A percentile compares a stretch with the other conserved stretches of the same genome.
phyloP scores from a whole-genome alignment of 1,140 invertebrate genomes.

The Scaptomyza graminum region DNA sequence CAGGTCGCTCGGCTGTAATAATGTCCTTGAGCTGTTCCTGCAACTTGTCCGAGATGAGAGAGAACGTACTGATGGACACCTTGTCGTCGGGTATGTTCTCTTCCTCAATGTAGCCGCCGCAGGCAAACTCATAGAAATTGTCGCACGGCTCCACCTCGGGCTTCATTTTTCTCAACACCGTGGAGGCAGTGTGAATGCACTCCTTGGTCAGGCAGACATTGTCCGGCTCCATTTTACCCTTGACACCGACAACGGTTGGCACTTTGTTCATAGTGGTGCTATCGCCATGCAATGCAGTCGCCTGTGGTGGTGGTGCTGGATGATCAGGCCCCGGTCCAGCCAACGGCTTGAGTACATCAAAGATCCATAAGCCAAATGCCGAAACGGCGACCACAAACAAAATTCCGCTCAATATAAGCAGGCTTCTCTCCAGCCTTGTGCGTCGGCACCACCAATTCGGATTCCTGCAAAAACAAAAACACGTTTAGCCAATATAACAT shows the following conservation, averaged over 20 bases:
- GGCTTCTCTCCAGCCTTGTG: constrained; percentile 90
- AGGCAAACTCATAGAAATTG: constrained; percentile 94
- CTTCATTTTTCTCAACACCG: constrained; percentile 90
- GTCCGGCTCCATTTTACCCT: constrained; percentile 41
- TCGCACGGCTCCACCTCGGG: constrained; percentile 92
- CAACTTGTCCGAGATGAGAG: constrained; percentile 90
- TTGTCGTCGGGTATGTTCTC: constrained; percentile 92
- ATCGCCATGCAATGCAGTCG: constrained; percentile 60
- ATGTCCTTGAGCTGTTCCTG: constrained; percentile 91
- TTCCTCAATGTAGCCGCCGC: constrained; percentile 89
- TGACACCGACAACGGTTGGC: constrained; percentile 15
- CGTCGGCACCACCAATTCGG: constrained; percentile 94
- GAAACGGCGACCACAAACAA: constrained; percentile 87
- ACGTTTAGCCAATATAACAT: constrained; percentile 6
- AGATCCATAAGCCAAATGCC: constrained; percentile 87
- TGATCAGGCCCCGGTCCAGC: constrained; percentile 3
- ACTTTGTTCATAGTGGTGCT: constrained; percentile 62
- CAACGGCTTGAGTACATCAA: constrained; percentile 66
- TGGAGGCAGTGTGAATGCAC: constrained; percentile 90
- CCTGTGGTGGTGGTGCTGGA: constrained; percentile 44
- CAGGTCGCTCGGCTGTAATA: constrained; percentile 88
- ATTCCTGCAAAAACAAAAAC: constrained; percentile 86
- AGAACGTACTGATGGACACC: constrained; percentile 91
- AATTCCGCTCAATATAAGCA: constrained; percentile 88
- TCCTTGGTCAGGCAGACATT: constrained; percentile 87